A percentile compares a stretch with the other conserved stretches of the same genome.
Conservation (phyloP, 2,797 vertebrate genomes). For the Chaetodon trifasciatus region DNA sequence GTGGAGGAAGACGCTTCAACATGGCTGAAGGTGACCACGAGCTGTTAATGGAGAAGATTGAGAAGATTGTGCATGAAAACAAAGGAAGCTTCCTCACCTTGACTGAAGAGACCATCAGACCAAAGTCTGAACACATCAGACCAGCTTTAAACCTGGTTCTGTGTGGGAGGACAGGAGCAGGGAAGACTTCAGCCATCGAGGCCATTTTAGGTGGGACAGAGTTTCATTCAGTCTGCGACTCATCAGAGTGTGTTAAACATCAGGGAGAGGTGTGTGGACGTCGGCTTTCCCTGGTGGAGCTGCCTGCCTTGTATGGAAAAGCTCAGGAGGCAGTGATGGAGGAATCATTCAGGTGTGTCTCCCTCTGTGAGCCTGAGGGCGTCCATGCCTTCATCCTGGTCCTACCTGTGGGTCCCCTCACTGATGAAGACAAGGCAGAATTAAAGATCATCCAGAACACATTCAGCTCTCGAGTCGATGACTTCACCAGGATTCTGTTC, state of each 20-base stretch:
- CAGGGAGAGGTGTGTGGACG: constrained; percentile 52
- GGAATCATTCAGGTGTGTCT: constrained; percentile 84
- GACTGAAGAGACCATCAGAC: background rate
- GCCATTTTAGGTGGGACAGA: constrained; percentile 37
- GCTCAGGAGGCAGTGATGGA: constrained; percentile 68
- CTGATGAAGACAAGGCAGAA: constrained; percentile 62
- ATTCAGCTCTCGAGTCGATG: constrained; percentile 44
- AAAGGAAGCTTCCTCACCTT: background rate
- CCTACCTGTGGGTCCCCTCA: constrained; percentile 44
- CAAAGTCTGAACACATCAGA: background rate
- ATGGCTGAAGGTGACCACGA: background rate
- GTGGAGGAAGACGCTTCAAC: background rate
- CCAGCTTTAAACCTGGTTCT: constrained; percentile 22
- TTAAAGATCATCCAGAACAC: constrained; percentile 50
- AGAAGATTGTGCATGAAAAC: background rate
- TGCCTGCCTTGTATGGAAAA: constrained; percentile 76
- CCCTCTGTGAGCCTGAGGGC: constrained; percentile 71
- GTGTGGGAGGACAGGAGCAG: constrained; percentile 40
- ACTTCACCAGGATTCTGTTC: constrained; percentile 60
- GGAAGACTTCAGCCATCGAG: constrained; percentile 41
- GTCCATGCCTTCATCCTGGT: constrained; percentile 73
- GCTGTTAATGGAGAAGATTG: background rate
- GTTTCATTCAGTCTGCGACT: constrained; percentile 1
- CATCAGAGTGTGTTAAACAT: constrained; percentile 36
- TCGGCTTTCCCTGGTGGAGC: constrained; percentile 51